A percentile compares a stretch with the other conserved stretches of the same genome.
Evolutionary conservation across 2,888 invertebrate species (phyloP).

Genomic region (Capitulum mitella): DNA sequence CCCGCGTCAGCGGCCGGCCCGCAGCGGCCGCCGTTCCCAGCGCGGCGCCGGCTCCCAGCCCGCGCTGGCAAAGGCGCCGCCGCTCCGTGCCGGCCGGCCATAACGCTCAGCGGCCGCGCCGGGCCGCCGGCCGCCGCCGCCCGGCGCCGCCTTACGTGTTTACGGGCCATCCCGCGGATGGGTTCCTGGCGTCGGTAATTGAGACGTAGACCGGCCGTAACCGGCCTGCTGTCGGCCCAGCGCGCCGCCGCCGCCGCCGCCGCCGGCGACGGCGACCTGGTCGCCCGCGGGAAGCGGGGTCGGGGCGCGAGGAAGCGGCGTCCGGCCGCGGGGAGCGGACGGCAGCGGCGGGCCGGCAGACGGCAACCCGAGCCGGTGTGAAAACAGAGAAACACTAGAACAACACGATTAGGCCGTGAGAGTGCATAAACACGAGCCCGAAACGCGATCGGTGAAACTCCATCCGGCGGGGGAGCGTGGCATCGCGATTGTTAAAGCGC

Average conservation of each 20-base stretch:
- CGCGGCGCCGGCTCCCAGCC: neutral
- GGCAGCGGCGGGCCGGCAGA: neutral
- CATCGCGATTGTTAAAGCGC: too few species aligned
- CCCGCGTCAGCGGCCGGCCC: too few species aligned
- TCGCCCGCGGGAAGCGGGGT: too few species aligned
- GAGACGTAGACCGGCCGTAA: neutral
- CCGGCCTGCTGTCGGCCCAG: neutral
- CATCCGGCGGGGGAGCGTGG: too few species aligned
- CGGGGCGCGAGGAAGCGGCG: too few species aligned
- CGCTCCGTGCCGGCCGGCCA: neutral
- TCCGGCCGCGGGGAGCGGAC: too few species aligned
- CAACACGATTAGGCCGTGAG: constrained; percentile 1
- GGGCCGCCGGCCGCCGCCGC: constrained; percentile 5
- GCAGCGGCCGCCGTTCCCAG: too few species aligned
- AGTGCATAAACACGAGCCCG: neutral
- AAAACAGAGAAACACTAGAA: neutral
- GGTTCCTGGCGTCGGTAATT: neutral
- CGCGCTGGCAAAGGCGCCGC: neutral
- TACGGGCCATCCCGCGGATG: neutral
- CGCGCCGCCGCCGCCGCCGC: neutral
- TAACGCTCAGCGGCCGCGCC: neutral
- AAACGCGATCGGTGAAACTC: neutral
- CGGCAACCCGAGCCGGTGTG: neutral
- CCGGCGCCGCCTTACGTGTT: neutral
- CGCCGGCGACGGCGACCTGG: too few species aligned